Conservation (phyloP, 2,888 invertebrate species). For the Hipparchia semele region DNA sequence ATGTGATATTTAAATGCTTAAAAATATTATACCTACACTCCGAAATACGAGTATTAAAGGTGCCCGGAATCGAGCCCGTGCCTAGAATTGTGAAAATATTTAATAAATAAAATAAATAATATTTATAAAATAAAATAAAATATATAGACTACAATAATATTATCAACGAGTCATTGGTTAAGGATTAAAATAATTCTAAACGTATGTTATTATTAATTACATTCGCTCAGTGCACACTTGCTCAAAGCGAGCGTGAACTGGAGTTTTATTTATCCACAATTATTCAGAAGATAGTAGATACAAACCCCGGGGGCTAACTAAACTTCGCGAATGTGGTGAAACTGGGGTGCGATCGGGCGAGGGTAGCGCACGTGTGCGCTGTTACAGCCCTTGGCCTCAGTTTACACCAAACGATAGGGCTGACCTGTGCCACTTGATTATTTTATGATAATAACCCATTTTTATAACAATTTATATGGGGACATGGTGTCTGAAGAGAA, state of each 20-base stretch:
- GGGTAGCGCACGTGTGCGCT: slow-evolving; percentile 70
- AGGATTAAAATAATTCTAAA: background rate
- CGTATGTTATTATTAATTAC: background rate
- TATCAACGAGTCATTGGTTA: background rate
- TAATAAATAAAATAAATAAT: too few species aligned
- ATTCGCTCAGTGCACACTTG: slow-evolving; percentile 30
- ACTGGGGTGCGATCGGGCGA: slow-evolving; percentile 59
- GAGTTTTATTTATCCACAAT: slow-evolving; percentile 76
- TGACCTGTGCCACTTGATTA: slow-evolving; percentile 63
- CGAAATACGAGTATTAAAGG: too few species aligned
- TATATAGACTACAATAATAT: too few species aligned
- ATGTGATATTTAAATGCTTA: too few species aligned
- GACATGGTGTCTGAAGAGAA: slow-evolving; percentile 19
- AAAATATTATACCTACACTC: too few species aligned
- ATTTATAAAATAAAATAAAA: too few species aligned
- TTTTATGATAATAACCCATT: slow-evolving; percentile 35
- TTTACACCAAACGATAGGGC: slow-evolving; percentile 60
- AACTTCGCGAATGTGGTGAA: slow-evolving; percentile 67
- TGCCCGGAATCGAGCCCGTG: too few species aligned
- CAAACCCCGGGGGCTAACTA: slow-evolving; percentile 53
- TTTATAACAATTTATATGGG: slow-evolving; percentile 27
- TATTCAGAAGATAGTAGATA: slow-evolving; percentile 60
- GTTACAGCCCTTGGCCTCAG: slow-evolving; percentile 63
- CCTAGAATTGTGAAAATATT: too few species aligned
- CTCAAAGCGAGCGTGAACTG: slow-evolving; percentile 47